Conservation (phyloP, 2,888 invertebrate species). For the Yponomeuta plumbellus region DNA sequence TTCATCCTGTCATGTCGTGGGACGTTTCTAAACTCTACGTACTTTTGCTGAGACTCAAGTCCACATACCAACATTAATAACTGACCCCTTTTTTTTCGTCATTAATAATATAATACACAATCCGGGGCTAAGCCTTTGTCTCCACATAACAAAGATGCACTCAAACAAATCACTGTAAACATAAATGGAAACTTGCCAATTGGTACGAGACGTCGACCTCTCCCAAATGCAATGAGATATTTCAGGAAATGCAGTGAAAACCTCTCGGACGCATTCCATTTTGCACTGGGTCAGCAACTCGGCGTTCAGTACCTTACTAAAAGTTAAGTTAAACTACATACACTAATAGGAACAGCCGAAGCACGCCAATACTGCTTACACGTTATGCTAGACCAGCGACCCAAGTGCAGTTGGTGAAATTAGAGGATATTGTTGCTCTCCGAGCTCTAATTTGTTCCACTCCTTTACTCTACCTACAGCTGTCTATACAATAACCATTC, state of each 20-base stretch:
- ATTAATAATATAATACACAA: background rate
- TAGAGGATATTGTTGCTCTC: no score
- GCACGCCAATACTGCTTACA: background rate
- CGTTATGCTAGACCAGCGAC: no score
- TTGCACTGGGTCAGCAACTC: background rate
- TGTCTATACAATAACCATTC: no score
- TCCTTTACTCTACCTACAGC: no score
- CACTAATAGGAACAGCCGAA: background rate
- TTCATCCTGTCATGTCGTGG: no score
- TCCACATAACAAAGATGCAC: background rate
- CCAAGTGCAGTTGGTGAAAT: no score
- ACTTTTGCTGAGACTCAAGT: no score
- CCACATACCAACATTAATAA: no score
- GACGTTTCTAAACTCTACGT: no score
- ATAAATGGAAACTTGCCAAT: background rate
- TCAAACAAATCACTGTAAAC: background rate
- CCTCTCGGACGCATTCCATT: background rate
- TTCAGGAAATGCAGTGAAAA: background rate
- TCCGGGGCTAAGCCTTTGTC: background rate
- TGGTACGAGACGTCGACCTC: background rate
- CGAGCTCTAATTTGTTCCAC: no score
- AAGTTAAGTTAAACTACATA: background rate
- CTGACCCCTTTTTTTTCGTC: no score
- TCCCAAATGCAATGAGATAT: background rate
- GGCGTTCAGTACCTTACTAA: background rate